Conservation (phyloP, 1,140 invertebrate species). For the Ceratina australensis region DNA sequence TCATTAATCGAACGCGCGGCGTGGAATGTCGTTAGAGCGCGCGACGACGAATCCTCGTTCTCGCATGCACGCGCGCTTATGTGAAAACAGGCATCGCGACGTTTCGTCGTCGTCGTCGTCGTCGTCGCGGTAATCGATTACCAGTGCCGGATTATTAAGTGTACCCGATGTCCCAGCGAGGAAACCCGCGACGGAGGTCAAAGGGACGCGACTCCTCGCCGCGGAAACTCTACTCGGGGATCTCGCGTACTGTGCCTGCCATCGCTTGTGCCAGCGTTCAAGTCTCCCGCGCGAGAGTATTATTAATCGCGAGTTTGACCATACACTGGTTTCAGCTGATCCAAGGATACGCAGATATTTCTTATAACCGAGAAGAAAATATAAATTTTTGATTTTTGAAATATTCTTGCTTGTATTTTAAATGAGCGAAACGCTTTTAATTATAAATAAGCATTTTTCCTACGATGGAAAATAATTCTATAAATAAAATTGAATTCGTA, state of each 20-base stretch:
- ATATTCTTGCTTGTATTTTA: too few species aligned
- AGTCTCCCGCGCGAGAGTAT: background rate
- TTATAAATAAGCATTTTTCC: too few species aligned
- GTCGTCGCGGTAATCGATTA: conserved; percentile 58
- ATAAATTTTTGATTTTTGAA: too few species aligned
- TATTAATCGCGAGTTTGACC: conserved; percentile 22
- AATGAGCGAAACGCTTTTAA: too few species aligned
- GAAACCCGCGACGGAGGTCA: conserved; percentile 53
- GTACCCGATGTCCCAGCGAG: conserved; percentile 29
- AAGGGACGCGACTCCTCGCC: conserved; percentile 47
- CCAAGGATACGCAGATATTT: background rate
- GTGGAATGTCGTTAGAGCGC: conserved; percentile 50
- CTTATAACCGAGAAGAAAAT: too few species aligned
- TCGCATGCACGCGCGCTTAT: conserved; percentile 1
- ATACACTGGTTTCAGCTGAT: too few species aligned
- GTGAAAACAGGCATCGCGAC: conserved; percentile 34
- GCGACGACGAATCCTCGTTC: conserved; percentile 19
- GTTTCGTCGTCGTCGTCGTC: conserved; percentile 44
- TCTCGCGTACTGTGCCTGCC: conserved; percentile 7
- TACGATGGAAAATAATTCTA: too few species aligned
- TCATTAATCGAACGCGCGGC: conserved; percentile 56
- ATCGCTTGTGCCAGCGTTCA: conserved; percentile 5
- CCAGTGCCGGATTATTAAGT: conserved; percentile 58
- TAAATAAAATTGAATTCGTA: too few species aligned
- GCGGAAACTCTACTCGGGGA: conserved; percentile 35